Base-by-base conservation (phyloP, 2,113 vertebrate species). In the Morone chrysops region DNA sequence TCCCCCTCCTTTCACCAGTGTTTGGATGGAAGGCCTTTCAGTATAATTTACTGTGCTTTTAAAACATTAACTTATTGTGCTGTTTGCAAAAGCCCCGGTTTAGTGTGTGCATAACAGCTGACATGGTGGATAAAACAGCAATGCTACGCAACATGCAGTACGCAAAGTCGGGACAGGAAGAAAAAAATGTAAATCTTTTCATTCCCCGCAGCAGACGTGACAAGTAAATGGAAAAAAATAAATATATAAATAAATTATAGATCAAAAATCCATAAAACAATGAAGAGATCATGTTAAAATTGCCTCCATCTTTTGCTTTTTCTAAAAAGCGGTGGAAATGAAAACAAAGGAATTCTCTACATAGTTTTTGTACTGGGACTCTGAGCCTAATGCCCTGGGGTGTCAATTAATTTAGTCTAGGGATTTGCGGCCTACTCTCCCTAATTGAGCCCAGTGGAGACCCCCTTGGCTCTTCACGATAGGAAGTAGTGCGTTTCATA, bases 381-480 rank as follows among this genome's bases (percentile, higher is more conserved):
- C 89, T 89, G 88, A 90, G 89, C 78, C 87, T 83, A 92, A 95
- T 88, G 92, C 94, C 95, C 94, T 90, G 90, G 94, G 94, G 95
- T 93, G 92, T 95, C 95, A 96, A 95, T 95, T 96, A 96, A 95
- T 96, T 95, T 94, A 95, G 95, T 95, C 95, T 94, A 76, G 94
- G 94, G 94, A 95, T 95, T 95, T 95, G 94, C 78, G 92, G 93
- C 93, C 94, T 95, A 92, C 92, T 94, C 94, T 95, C 90, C 91
- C 90, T 95, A 95, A 95, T 96, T 95, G 95, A 95, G 95, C 94
- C 94, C 94, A 93, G 86, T 93, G 93, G 94, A 95, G 92, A 87
- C 88, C 92, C 95, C 93, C 85, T 89, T 90, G 94, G 94, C 93
- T 92, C 83, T 87, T 85, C 83, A 72, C 70, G 85, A 95, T 94